phyloP scores from a whole-genome alignment of 2,113 vertebrate species.

The Brachionichthys hirsutus region DNA sequence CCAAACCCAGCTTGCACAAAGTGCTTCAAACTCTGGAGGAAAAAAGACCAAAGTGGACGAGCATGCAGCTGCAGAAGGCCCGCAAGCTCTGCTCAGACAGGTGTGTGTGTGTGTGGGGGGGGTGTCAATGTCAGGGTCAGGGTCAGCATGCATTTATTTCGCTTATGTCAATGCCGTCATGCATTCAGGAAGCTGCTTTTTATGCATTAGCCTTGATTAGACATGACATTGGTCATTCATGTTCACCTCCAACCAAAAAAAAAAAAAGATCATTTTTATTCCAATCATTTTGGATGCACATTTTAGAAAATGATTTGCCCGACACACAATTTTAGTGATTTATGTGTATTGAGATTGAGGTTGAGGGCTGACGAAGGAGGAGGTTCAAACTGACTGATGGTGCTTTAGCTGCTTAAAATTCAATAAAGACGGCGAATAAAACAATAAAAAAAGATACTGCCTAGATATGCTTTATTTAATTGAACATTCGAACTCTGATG shows the following conservation, averaged over 20 bases:
- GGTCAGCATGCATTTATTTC: constrained; percentile 28
- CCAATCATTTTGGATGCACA: constrained; percentile 24
- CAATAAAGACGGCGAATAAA: constrained; percentile 34
- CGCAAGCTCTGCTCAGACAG: constrained; percentile 83
- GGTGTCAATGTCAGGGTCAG: constrained; percentile 35
- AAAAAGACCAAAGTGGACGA: constrained; percentile 88
- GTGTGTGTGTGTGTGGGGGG: too few relatives aligned
- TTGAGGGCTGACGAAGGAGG: constrained; percentile 34
- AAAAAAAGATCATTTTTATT: constrained; percentile 3
- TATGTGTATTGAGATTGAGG: constrained; percentile 26
- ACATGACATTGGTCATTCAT: constrained; percentile 36
- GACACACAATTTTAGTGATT: constrained; percentile 29
- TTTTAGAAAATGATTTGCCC: constrained; percentile 38
- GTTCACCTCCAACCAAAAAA: constrained; percentile 13
- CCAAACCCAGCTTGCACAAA: constrained; percentile 84
- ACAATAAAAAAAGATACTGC: constrained; percentile 29
- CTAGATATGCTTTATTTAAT: constrained; percentile 51
- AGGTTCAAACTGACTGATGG: constrained; percentile 50
- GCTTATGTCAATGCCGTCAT: constrained; percentile 20
- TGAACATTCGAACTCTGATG: constrained; percentile 55
- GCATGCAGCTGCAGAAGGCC: constrained; percentile 86
- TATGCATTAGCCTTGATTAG: constrained; percentile 4
- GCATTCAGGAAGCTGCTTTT: constrained; percentile 5
- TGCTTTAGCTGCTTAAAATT: constrained; percentile 43
- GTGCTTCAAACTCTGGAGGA: constrained; percentile 87